A percentile compares a stretch with the other conserved stretches of the same genome.
phyloP scores from a whole-genome alignment of 2,113 vertebrate species.

The Carollia perspicillata region DNA sequence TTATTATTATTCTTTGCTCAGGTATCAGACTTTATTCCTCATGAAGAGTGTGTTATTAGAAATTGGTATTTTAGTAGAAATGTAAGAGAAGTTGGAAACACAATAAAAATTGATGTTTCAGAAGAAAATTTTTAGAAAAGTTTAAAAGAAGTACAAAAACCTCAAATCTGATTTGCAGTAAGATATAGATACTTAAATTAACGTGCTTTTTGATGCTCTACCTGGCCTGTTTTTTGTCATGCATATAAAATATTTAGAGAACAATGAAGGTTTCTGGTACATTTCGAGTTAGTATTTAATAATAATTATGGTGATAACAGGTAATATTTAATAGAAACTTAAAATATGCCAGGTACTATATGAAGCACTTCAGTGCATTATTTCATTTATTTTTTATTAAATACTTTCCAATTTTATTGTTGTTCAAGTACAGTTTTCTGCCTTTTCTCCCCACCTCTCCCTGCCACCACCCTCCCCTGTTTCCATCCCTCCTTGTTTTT shows the following conservation, averaged over 20 bases:
- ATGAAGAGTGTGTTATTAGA: not conserved
- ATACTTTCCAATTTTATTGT: no score
- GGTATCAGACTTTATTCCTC: not conserved
- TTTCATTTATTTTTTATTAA: not conserved
- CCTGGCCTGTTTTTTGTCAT: not conserved
- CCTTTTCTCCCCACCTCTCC: no score
- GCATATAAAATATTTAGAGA: not conserved
- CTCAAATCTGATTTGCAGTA: not conserved
- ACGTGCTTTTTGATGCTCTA: not conserved
- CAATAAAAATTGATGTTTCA: not conserved
- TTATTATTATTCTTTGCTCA: no score
- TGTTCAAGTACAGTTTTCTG: no score
- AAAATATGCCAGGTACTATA: not conserved
- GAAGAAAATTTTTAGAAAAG: not conserved
- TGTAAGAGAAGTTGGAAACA: not conserved
- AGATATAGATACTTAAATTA: not conserved
- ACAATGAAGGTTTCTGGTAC: not conserved
- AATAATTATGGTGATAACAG: not conserved
- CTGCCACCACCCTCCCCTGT: no score
- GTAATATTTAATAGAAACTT: not conserved
- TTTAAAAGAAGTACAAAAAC: not conserved
- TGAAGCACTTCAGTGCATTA: not conserved
- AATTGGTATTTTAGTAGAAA: not conserved
- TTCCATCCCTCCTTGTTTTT: no score
- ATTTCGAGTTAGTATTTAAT: not conserved